Evolutionary conservation across 2,888 invertebrate genomes (phyloP), one percentile per base, ranked within the genome.

Genomic region (Caenorhabditis auriculariae): DNA sequence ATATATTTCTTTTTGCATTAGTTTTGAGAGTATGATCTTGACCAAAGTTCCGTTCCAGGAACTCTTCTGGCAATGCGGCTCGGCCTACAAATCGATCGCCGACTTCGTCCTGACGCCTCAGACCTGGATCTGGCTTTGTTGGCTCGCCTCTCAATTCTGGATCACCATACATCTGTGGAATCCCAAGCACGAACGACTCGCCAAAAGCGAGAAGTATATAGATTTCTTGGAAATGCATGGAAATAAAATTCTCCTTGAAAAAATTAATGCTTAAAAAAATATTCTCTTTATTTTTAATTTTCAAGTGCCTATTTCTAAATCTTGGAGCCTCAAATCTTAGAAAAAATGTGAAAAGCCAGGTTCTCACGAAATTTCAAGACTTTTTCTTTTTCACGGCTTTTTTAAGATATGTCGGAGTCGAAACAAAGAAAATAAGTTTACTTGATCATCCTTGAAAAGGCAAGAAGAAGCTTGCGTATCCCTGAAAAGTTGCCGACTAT

Each of bases 141-240:
- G 66, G 63, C 44, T 72, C 23, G 51, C 54, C 23, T 66, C 69
- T 12, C 95, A 96, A 84, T 91, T 93, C 0, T 95, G 96, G 93
- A 90, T 95, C 52, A 91, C 93, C 0, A 86, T 94, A 58, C 95
- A 98, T 80, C 91, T 96, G 67, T 98, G 95, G 95, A 92, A 91
- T 2, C 96, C 96, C 3, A 93, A 93, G 85, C 92, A 93, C 78
- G 95, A 96, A 84, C 88, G 96, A 86, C 86, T 98, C 78, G 95
- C 95, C 0, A 89, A 93, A 37, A 94, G 95, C 0, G 96, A 96
- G 83, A 79, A 80, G 72, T 77, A 43, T 28, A 55, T 9, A 15
- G 26, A n/a, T n/a, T n/a, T n/a, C n/a, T n/a, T n/a, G n/a, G 35
- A 35, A 35, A 35, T 7, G 35, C 35, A 35, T 9, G 9, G 35